These are phyloP conservation scores for Cyprinodon tularosa DNA, from an alignment of 2,113 vertebrate species.

Conservation along the genomic window DNA sequence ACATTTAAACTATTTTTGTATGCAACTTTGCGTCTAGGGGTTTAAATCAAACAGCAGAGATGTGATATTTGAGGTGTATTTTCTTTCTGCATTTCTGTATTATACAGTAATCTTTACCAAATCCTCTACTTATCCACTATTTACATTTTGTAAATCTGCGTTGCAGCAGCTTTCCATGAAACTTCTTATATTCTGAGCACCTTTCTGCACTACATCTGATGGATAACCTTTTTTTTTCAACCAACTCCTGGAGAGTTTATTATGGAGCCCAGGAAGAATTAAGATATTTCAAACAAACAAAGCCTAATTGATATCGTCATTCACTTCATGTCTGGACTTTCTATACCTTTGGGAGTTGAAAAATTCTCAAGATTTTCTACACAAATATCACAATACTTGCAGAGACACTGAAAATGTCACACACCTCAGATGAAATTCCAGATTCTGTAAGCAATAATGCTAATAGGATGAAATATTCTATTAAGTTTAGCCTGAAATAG, in stretches of 20 bases:
- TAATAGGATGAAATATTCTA: not conserved
- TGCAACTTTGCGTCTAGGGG: no score
- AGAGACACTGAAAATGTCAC: not conserved
- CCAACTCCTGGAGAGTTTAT: not conserved
- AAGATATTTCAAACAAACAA: not conserved
- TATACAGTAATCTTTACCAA: not conserved
- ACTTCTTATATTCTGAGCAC: not conserved
- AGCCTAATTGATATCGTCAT: not conserved
- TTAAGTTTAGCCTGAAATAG: not conserved
- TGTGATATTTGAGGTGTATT: not conserved
- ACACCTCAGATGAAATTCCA: not conserved
- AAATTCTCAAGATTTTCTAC: no score
- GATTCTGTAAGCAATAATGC: not conserved
- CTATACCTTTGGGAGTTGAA: not conserved
- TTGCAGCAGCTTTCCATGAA: no score
- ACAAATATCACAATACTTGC: no score
- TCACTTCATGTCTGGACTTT: not conserved
- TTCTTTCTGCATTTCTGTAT: not conserved
- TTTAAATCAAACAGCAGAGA: not conserved
- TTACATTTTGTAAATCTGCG: not conserved
- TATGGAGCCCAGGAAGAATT: not conserved
- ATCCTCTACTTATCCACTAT: not conserved
- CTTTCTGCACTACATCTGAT: not conserved
- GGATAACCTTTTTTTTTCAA: not conserved
- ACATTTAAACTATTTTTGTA: no score